Percentiles rank a stretch among this genome's conserved stretches.
Evolutionary conservation across 2,113 vertebrate species (phyloP).

Genomic region (Agapornis roseicollis): DNA sequence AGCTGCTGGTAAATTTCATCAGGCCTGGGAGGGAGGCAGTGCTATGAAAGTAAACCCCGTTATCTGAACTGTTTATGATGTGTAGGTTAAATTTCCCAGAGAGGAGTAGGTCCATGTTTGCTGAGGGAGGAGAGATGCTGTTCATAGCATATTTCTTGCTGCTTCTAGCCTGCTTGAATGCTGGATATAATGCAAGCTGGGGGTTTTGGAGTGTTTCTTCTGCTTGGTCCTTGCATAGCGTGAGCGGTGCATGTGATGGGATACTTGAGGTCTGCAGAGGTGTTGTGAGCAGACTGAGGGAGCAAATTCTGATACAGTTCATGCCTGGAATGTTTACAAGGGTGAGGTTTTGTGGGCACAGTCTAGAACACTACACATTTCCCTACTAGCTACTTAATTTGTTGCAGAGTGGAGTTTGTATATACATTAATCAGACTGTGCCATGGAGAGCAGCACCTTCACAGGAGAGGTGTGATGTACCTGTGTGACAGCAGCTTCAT

Average conservation of each 20-base stretch:
- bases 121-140: background rate
- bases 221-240: background rate
- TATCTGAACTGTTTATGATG: background rate
- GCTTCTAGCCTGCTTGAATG: background rate
- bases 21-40: background rate
- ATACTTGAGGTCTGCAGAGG: background rate
- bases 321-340: background rate
- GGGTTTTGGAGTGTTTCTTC: background rate
- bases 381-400: background rate
- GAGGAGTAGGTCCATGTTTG: fast-evolving
- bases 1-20: background rate
- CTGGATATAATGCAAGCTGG: background rate
- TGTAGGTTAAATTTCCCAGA: background rate
- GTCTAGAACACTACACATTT: background rate
- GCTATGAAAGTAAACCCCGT: background rate
- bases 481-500: background rate
- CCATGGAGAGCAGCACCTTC: background rate
- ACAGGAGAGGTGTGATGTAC: background rate
- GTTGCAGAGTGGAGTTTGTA: background rate
- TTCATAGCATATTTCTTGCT: background rate
- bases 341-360: background rate
- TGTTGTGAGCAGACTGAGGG: background rate
- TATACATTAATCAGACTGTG: background rate
- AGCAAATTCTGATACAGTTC: background rate
- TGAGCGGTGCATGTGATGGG: background rate